Percentiles rank a stretch among this genome's conserved stretches.
Conservation (phyloP, 2,888 invertebrate genomes). For the Rutpela maculata region DNA sequence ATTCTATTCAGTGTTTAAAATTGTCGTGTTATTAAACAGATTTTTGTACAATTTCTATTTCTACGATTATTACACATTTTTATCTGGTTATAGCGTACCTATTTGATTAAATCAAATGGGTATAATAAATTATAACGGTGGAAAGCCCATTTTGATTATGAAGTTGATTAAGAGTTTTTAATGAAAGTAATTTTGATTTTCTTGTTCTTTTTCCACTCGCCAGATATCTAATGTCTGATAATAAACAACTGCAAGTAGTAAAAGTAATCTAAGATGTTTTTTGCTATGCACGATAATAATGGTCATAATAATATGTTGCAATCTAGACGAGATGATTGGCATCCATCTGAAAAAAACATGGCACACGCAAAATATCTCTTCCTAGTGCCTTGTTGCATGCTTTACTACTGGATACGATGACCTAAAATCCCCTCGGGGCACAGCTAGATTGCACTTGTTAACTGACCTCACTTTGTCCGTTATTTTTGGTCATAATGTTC, state of each 20-base stretch:
- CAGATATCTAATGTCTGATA: background rate
- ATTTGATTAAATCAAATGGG: too few relatives aligned
- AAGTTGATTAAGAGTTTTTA: background rate
- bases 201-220: background rate
- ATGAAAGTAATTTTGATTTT: too few relatives aligned
- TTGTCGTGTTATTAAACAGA: too few relatives aligned
- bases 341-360: conserved; percentile 38
- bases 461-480: conserved; percentile 57
- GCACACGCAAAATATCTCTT: conserved; percentile 44
- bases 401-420: conserved; percentile 55
- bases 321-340: conserved; percentile 45
- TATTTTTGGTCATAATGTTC: conserved; percentile 56
- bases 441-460: conserved; percentile 60
- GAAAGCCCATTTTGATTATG: background rate
- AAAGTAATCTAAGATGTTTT: conserved; percentile 25
- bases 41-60: too few relatives aligned
- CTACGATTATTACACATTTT: too few relatives aligned
- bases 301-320: conserved; percentile 39
- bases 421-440: conserved; percentile 53
- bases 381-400: conserved; percentile 47
- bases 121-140: too few relatives aligned
- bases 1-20: too few relatives aligned
- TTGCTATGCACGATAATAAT: conserved; percentile 26
- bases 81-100: too few relatives aligned
- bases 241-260: conserved; percentile 17